phyloP scores from a whole-genome alignment of 2,797 vertebrate species.

The Gambelia wislizenii region DNA sequence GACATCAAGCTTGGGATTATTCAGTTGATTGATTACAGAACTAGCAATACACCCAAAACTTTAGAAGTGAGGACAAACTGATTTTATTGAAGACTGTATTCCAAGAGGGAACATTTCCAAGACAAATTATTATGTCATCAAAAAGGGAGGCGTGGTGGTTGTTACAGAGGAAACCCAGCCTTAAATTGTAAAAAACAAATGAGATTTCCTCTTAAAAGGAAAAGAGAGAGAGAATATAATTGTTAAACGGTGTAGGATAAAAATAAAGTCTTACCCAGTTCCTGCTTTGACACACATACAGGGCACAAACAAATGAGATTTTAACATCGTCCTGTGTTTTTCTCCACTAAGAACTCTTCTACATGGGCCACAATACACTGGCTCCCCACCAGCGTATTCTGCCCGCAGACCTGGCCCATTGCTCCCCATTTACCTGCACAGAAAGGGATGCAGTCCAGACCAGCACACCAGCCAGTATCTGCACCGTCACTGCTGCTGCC shows the following conservation, averaged over 20 bases:
- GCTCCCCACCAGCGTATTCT: too few relatives aligned
- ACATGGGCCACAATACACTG: too few relatives aligned
- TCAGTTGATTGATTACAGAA: slow-evolving; percentile 12
- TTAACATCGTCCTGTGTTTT: not conserved
- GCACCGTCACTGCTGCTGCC: too few relatives aligned
- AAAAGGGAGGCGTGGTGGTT: slow-evolving; percentile 49
- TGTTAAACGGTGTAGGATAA: not conserved
- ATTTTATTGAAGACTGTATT: not conserved
- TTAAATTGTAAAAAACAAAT: slow-evolving; percentile 29
- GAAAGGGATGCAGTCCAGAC: too few relatives aligned
- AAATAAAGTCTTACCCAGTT: slow-evolving; percentile 1
- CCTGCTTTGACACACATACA: slow-evolving; percentile 13
- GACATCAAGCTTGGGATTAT: slow-evolving; percentile 28
- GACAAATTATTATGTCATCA: slow-evolving; percentile 57
- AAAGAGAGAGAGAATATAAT: not conserved
- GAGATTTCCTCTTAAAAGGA: slow-evolving; percentile 15
- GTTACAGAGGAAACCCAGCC: slow-evolving; percentile 70
- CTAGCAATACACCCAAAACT: slow-evolving; percentile 20
- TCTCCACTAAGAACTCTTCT: not conserved
- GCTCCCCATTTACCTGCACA: too few relatives aligned
- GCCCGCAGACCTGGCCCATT: too few relatives aligned
- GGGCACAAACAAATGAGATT: accelerated
- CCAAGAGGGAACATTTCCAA: slow-evolving; percentile 53
- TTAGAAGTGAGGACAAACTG: slow-evolving; percentile 4
- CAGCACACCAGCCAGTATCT: too few relatives aligned